These are phyloP conservation scores for Cochlearius cochlearius DNA, from an alignment of 2,113 vertebrate genomes.

Conservation along the genomic window DNA sequence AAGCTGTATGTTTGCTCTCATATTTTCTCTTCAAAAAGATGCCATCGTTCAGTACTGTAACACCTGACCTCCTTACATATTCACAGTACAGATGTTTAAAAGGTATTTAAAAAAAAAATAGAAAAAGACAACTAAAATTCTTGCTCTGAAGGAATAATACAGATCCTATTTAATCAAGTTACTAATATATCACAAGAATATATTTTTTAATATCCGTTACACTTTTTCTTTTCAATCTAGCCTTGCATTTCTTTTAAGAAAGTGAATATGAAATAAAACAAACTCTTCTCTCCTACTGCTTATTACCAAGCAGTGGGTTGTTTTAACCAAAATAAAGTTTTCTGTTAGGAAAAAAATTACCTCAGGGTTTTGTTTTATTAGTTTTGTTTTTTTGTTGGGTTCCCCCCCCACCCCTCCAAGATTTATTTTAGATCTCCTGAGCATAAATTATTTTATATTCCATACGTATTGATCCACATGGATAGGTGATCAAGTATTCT, in stretches of 20 bases:
- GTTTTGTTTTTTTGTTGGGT: not conserved
- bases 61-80: not conserved
- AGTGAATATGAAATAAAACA: not conserved
- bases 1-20: not conserved
- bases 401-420: too few species aligned
- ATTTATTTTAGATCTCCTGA: not conserved
- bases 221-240: not conserved
- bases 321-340: not conserved
- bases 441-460: not conserved
- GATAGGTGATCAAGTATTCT: not conserved
- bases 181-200: not conserved
- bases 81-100: not conserved
- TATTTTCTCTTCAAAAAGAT: not conserved
- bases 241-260: not conserved
- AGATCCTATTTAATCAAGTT: not conserved
- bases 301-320: not conserved
- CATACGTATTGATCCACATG: not conserved
- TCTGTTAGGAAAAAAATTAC: not conserved
- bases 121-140: not conserved
- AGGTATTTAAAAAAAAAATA: not conserved
- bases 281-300: not conserved
- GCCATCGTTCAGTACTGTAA: not conserved
- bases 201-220: not conserved
- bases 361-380: not conserved
- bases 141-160: not conserved